phyloP scores from a whole-genome alignment of 2,113 vertebrate species.

The Blennius ocellaris region DNA sequence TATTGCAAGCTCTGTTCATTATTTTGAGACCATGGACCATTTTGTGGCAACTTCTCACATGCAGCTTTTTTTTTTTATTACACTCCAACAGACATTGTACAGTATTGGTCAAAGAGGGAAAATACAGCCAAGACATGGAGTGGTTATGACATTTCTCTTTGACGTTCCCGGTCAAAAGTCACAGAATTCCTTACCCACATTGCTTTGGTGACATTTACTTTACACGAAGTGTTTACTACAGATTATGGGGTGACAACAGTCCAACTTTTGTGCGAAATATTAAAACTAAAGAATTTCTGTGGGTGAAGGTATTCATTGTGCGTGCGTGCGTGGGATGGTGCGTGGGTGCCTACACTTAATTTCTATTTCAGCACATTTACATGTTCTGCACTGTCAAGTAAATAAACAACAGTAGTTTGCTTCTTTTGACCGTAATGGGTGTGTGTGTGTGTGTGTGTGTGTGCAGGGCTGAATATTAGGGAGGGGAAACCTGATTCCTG shows the following conservation, averaged over 20 bases:
- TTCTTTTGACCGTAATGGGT: conserved; percentile 4
- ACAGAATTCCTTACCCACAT: conserved; percentile 44
- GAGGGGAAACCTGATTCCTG: conserved; percentile 71
- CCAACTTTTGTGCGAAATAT: conserved; percentile 27
- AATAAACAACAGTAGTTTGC: conserved; percentile 43
- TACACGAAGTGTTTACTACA: conserved; percentile 73
- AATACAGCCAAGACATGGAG: conserved; percentile 31
- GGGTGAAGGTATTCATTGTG: conserved; percentile 17
- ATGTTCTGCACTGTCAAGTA: conserved; percentile 27
- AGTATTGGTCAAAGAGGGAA: conserved; percentile 14
- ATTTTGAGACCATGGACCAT: too few species aligned
- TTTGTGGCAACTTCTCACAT: too few species aligned
- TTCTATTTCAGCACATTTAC: conserved; percentile 37
- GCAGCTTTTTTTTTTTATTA: too few species aligned
- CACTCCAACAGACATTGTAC: background rate
- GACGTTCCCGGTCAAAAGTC: conserved; percentile 41
- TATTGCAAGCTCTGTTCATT: too few species aligned
- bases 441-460: conserved; percentile 15
- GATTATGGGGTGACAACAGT: conserved; percentile 58
- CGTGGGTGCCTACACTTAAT: background rate
- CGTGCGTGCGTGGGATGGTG: too few species aligned
- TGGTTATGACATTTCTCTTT: conserved; percentile 47
- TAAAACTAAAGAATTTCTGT: conserved; percentile 9
- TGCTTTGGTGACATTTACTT: conserved; percentile 51
- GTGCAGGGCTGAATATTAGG: conserved; percentile 41